Evolutionary conservation across 2,888 invertebrate species (phyloP).

Genomic region (Latrodectus elegans): DNA sequence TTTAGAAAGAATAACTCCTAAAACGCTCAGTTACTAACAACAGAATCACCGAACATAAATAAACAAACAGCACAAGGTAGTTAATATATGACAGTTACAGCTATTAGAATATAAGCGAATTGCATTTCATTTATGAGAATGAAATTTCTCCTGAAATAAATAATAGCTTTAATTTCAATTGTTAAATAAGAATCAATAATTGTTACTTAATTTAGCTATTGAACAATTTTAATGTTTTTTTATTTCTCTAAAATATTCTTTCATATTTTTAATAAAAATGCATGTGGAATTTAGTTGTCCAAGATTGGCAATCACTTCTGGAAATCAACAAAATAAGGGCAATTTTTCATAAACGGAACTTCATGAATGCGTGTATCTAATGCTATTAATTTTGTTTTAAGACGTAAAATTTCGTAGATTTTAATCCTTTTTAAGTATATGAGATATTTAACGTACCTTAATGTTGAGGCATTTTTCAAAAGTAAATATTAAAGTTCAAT

Average conservation of each 20-base stretch:
- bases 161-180: not conserved
- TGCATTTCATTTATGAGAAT: not conserved
- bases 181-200: not conserved
- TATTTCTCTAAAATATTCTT: no score
- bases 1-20: not conserved
- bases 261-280: no score
- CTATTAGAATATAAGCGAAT: not conserved
- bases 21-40: not conserved
- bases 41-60: not conserved
- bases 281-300: not conserved
- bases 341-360: not conserved
- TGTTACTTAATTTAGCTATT: not conserved
- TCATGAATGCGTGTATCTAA: conserved; percentile 42
- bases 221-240: no score
- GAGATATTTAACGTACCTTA: not conserved
- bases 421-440: conserved; percentile 7
- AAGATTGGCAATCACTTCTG: conserved; percentile 35
- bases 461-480: not conserved
- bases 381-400: conserved; percentile 24
- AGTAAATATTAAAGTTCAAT: not conserved
- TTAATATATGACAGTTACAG: not conserved
- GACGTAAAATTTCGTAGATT: conserved; percentile 3
- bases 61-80: not conserved
- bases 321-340: conserved; percentile 68
- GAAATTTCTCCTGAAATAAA: not conserved